Percentiles rank a stretch among this genome's conserved stretches.
Evolutionary conservation across 2,888 invertebrate genomes (phyloP).

Genomic region (Lampropteryx suffumata): DNA sequence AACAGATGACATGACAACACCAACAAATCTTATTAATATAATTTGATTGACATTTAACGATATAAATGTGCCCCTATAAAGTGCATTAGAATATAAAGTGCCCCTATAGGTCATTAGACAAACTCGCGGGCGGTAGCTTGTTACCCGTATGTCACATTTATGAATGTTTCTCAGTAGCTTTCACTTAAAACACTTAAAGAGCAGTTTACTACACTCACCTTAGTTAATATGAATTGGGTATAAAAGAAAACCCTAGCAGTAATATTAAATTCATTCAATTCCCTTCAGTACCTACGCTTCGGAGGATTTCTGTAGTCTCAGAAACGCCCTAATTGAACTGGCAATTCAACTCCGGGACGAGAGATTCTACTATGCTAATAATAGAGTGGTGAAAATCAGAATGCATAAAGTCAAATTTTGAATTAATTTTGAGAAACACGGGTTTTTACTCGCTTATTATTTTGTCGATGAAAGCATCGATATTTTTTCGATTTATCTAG

Average conservation of each 20-base stretch:
- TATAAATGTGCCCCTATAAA: too few species aligned
- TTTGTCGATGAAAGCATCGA: too few species aligned
- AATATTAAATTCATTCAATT: slow-evolving; percentile 20
- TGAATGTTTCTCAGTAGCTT: too few species aligned
- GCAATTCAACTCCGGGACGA: not conserved
- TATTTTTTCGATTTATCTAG: too few species aligned
- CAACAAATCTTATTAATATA: too few species aligned
- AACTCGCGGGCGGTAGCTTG: too few species aligned
- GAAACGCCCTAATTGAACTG: slow-evolving; percentile 3
- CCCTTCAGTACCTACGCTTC: not conserved
- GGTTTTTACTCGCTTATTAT: too few species aligned
- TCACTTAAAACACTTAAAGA: not conserved
- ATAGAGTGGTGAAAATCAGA: not conserved
- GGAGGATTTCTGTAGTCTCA: slow-evolving; percentile 3
- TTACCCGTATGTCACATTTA: too few species aligned
- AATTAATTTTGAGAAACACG: not conserved
- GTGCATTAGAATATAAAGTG: too few species aligned
- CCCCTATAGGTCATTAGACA: too few species aligned
- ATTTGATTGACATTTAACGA: too few species aligned
- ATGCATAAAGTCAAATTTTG: not conserved
- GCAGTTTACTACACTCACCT: slow-evolving; percentile 5
- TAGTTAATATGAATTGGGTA: slow-evolving; percentile 1
- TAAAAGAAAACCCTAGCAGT: slow-evolving; percentile 4
- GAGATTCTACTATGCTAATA: not conserved
- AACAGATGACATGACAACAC: too few species aligned